Conservation (phyloP, 2,113 vertebrate genomes). For the Abramis brama region DNA sequence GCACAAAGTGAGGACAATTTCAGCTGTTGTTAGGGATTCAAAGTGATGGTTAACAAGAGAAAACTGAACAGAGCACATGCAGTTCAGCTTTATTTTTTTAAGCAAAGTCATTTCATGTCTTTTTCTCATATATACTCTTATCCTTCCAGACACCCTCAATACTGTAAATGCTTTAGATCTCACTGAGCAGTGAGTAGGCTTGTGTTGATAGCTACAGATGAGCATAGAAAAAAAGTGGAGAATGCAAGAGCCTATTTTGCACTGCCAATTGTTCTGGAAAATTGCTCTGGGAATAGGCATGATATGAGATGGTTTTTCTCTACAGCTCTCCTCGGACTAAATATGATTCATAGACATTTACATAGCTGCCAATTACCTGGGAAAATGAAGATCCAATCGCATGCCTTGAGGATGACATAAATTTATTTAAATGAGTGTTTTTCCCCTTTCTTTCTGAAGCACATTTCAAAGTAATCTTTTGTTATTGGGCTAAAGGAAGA, state of each 20-base stretch:
- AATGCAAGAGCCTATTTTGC: not conserved
- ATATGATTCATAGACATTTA: conserved; percentile 19
- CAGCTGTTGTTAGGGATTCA: not conserved
- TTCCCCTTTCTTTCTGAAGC: not conserved
- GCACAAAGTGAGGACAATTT: not conserved
- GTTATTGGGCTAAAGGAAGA: not conserved
- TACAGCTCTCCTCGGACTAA: not conserved
- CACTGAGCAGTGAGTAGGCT: not conserved
- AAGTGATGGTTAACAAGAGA: not conserved
- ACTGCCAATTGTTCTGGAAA: not conserved
- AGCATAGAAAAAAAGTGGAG: not conserved
- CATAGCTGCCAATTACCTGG: conserved; percentile 21
- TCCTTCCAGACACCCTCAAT: not conserved
- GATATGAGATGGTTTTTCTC: not conserved
- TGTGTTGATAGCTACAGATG: not conserved
- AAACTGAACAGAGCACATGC: not conserved
- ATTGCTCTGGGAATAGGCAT: conserved; percentile 3
- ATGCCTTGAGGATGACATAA: not conserved
- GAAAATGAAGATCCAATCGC: not conserved
- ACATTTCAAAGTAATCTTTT: not conserved
- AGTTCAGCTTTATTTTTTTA: not conserved
- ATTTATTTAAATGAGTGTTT: not conserved
- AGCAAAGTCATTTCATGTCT: not conserved
- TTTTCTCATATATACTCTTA: not conserved
- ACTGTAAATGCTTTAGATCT: not conserved